Evolutionary conservation across 2,888 invertebrate species (phyloP).

Genomic region (Teleiodes luculella): DNA sequence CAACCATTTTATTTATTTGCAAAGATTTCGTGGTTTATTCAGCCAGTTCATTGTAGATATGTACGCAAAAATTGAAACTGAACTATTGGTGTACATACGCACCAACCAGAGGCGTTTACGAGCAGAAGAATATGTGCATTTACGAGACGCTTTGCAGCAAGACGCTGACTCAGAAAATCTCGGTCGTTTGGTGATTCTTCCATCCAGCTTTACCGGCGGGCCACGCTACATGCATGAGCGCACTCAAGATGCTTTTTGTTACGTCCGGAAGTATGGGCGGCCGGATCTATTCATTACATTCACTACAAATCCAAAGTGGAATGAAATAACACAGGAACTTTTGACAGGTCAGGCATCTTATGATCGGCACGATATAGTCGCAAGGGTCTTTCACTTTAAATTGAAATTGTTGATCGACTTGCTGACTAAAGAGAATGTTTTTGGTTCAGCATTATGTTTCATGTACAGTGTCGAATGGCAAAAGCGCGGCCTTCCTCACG

Average conservation of each 20-base stretch:
- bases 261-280: background rate
- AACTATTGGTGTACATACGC: slow-evolving; percentile 14
- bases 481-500: background rate
- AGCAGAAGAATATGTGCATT: slow-evolving; percentile 18
- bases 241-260: slow-evolving; percentile 16
- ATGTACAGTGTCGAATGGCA: background rate
- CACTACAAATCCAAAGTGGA: background rate
- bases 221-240: slow-evolving; percentile 21
- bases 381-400: background rate
- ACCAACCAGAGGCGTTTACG: slow-evolving; percentile 7
- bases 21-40: background rate
- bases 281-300: slow-evolving; percentile 1
- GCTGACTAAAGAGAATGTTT: background rate
- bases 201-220: slow-evolving; percentile 20
- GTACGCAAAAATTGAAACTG: slow-evolving; percentile 13
- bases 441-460: background rate
- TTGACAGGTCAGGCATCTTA: background rate
- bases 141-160: slow-evolving; percentile 16
- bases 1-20: background rate
- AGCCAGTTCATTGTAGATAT: slow-evolving; percentile 2
- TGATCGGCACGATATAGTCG: background rate
- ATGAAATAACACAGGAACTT: background rate
- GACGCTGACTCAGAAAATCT: slow-evolving; percentile 7
- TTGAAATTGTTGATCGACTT: background rate
- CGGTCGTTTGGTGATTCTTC: slow-evolving; percentile 17